These are phyloP conservation scores for Lamproptera curius DNA, from an alignment of 2,888 invertebrate species.

Conservation along the genomic window DNA sequence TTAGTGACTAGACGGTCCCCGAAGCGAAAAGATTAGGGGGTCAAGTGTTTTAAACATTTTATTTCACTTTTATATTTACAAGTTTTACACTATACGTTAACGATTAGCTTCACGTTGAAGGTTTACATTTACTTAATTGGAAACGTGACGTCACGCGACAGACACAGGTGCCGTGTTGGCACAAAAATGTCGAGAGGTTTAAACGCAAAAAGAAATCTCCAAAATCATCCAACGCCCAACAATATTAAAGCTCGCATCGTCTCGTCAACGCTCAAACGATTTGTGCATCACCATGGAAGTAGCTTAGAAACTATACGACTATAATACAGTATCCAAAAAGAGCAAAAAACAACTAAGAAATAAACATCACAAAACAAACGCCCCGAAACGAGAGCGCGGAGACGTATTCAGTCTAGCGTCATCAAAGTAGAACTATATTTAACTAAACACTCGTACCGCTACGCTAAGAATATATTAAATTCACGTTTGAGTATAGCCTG, in stretches of 20 bases:
- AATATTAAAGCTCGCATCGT: constrained; percentile 44
- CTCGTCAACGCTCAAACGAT: constrained; percentile 41
- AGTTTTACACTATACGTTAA: constrained; percentile 54
- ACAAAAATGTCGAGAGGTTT: constrained; percentile 36
- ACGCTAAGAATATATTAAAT: constrained; percentile 59
- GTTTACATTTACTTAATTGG: constrained; percentile 38
- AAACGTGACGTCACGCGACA: constrained; percentile 38
- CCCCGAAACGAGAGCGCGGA: constrained; percentile 34
- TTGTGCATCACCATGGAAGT: constrained; percentile 72
- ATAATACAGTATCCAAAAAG: constrained; percentile 45
- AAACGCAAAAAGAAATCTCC: constrained; percentile 47
- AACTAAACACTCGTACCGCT: constrained; percentile 45
- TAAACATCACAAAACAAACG: constrained; percentile 39
- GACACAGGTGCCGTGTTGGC: constrained; percentile 35
- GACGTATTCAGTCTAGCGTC: constrained; percentile 56
- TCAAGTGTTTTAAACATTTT: constrained; percentile 31
- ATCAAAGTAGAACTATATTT: constrained; percentile 43
- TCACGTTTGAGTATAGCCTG: constrained; percentile 69
- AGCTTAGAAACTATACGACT: constrained; percentile 48
- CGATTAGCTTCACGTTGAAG: constrained; percentile 57
- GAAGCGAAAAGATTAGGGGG: constrained; percentile 37
- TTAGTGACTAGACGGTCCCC: constrained; percentile 69
- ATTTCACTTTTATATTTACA: constrained; percentile 50
- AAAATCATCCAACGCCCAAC: constrained; percentile 42
- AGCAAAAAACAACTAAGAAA: constrained; percentile 3